Percentiles rank a stretch among this genome's conserved stretches.
Conservation (phyloP, 2,113 vertebrate genomes). For the Brienomyrus brachyistius region DNA sequence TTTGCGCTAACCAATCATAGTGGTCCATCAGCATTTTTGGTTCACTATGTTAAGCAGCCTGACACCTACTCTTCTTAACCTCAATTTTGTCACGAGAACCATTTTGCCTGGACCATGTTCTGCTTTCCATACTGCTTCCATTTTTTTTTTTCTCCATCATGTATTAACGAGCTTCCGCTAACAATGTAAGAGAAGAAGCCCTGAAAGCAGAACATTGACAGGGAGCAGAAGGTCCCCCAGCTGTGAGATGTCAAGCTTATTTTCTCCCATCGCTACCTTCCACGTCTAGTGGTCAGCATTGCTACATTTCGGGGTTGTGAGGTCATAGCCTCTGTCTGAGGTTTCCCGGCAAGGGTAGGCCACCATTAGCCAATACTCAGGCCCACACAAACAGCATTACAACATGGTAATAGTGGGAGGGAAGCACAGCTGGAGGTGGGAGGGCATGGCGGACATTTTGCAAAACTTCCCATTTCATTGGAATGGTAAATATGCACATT, state of each 20-base stretch:
- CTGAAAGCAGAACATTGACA: background rate
- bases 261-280: background rate
- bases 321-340: background rate
- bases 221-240: background rate
- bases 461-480: background rate
- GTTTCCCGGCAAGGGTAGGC: background rate
- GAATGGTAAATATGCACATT: background rate
- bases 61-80: background rate
- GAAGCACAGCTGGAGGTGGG: background rate
- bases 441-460: background rate
- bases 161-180: background rate
- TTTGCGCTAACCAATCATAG: background rate
- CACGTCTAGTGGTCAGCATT: background rate
- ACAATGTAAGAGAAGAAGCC: background rate
- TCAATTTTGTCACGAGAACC: background rate
- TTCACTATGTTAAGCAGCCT: background rate
- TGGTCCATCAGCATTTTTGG: background rate
- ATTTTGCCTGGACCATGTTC: background rate
- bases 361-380: background rate
- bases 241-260: background rate
- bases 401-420: background rate
- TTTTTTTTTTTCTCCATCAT: background rate
- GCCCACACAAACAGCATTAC: background rate
- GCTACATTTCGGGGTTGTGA: background rate
- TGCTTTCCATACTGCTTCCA: background rate